Percentiles rank a stretch among this genome's conserved stretches.
These are phyloP conservation scores for Urocyon cinereoargenteus DNA, from an alignment of 2,797 vertebrate species.

Conservation along the genomic window DNA sequence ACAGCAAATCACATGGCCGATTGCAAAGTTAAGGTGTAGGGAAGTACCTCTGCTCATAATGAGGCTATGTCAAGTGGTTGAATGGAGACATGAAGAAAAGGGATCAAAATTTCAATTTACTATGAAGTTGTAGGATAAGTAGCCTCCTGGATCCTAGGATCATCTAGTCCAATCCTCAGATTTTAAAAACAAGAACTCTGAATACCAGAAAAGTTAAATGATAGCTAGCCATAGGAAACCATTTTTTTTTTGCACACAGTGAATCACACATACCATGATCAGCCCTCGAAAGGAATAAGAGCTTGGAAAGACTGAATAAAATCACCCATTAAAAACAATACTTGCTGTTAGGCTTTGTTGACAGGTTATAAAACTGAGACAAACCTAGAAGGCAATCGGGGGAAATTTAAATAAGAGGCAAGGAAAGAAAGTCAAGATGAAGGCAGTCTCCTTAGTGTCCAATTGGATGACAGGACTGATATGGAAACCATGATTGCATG, in stretches of 20 bases:
- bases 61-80: background rate
- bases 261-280: background rate
- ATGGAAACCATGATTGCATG: background rate
- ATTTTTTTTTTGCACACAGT: background rate
- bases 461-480: background rate
- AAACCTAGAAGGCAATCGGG: background rate
- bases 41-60: background rate
- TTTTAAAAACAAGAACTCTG: background rate
- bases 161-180: background rate
- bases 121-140: background rate
- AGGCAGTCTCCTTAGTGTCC: background rate
- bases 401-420: background rate
- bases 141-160: background rate
- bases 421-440: background rate
- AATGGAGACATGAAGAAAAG: background rate
- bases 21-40: background rate
- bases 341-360: background rate
- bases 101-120: background rate
- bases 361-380: background rate
- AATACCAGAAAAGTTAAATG: conserved; percentile 13
- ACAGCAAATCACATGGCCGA: background rate
- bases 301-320: background rate
- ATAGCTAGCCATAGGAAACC: background rate
- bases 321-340: background rate
- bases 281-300: background rate